Percentiles rank a stretch among this genome's conserved stretches.
These are phyloP conservation scores for Papilio xuthus DNA, from an alignment of 1,140 invertebrate genomes.

Conservation along the genomic window DNA sequence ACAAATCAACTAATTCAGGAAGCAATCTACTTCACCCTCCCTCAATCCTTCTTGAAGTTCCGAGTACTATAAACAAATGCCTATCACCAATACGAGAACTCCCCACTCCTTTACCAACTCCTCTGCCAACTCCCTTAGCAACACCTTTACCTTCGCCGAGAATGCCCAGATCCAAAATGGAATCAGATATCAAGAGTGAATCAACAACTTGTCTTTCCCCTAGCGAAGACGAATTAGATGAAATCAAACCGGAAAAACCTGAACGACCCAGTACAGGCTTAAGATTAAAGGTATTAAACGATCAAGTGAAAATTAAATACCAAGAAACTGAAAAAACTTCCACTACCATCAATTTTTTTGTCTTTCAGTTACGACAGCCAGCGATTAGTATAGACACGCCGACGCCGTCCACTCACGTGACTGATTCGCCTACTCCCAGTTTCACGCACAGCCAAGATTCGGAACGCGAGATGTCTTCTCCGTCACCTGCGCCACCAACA, in stretches of 20 bases:
- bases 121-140: conserved; percentile 85
- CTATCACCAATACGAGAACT: conserved; percentile 88
- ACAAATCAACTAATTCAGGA: conserved; percentile 80
- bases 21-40: conserved; percentile 85
- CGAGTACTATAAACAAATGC: conserved; percentile 86
- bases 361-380: conserved; percentile 79
- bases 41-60: conserved; percentile 87
- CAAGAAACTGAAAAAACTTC: conserved; percentile 30
- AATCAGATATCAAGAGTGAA: conserved; percentile 64
- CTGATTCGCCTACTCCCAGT: conserved; percentile 76
- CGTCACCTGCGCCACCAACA: conserved; percentile 68
- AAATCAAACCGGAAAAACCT: conserved; percentile 61
- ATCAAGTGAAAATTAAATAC: neutral
- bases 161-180: conserved; percentile 74
- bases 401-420: conserved; percentile 76
- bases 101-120: conserved; percentile 87
- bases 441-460: conserved; percentile 78
- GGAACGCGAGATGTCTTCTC: conserved; percentile 75
- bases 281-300: conserved; percentile 65
- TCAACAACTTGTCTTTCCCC: conserved; percentile 63
- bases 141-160: conserved; percentile 82
- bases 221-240: conserved; percentile 76
- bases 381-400: conserved; percentile 71
- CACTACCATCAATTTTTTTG: conserved; percentile 27
- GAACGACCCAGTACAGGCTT: conserved; percentile 65